Evolutionary conservation across 92 coral and sea anemone species (phyloP).

Genomic region (Siderastrea siderea): DNA sequence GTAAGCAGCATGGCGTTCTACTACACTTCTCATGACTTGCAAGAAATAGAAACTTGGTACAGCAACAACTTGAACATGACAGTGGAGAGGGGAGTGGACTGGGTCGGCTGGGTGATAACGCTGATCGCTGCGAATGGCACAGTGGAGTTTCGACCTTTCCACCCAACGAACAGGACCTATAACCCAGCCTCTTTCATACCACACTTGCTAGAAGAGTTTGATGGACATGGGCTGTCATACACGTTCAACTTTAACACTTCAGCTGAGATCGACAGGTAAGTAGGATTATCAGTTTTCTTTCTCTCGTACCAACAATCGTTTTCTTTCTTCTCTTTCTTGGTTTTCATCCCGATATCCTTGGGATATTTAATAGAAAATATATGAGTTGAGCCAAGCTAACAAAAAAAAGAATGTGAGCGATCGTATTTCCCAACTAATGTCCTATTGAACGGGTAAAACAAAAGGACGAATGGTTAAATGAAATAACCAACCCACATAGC

Average conservation of each 20-base stretch:
- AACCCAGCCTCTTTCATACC: conserved; percentile 67
- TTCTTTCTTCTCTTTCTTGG: neutral
- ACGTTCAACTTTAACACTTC: conserved; percentile 58
- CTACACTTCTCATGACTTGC: conserved; percentile 43
- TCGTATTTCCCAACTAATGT: no score
- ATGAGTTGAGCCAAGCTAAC: no score
- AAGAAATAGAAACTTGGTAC: conserved; percentile 46
- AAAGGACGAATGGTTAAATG: no score
- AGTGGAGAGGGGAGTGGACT: conserved; percentile 24
- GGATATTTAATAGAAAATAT: no score
- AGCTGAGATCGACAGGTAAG: conserved; percentile 52
- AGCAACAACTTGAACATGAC: conserved; percentile 42
- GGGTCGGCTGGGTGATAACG: conserved; percentile 53
- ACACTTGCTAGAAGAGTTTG: conserved; percentile 55
- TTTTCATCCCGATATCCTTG: no score
- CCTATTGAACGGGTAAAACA: no score
- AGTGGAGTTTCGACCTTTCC: conserved; percentile 57
- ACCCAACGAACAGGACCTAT: conserved; percentile 23
- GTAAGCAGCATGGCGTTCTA: conserved; percentile 58
- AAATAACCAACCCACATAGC: no score
- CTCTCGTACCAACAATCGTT: neutral
- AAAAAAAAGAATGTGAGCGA: no score
- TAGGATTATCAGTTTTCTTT: neutral
- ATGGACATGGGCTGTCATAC: conserved; percentile 65
- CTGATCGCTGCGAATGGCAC: conserved; percentile 57